phyloP scores from a whole-genome alignment of 2,888 invertebrate genomes.

The Cantharis nigra region DNA sequence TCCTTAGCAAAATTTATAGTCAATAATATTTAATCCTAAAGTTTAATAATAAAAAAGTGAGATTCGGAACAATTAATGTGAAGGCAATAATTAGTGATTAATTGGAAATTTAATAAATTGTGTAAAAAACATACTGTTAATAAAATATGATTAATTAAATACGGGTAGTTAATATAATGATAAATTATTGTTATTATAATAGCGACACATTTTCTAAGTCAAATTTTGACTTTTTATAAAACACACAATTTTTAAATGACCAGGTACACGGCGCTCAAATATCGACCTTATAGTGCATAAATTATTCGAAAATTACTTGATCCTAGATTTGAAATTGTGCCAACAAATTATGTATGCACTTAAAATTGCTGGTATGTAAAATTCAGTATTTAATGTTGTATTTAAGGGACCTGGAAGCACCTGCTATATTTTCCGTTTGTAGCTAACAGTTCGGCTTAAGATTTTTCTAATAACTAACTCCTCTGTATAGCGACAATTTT shows the following conservation, averaged over 20 bases:
- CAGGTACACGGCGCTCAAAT: conserved; percentile 20
- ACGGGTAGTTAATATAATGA: conserved; percentile 19
- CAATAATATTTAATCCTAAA: not conserved
- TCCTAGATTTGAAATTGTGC: conserved; percentile 28
- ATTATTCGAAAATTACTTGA: conserved; percentile 21
- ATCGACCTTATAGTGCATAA: conserved; percentile 26
- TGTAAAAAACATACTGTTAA: conserved; percentile 7
- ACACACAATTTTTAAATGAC: conserved; percentile 7
- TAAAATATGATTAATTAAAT: conserved; percentile 12
- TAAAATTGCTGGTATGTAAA: conserved; percentile 1
- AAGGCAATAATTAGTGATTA: conserved; percentile 26
- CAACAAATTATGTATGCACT: conserved; percentile 15
- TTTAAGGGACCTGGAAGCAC: not conserved
- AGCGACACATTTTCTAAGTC: conserved; percentile 8
- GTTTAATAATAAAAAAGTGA: conserved; percentile 11
- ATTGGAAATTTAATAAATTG: conserved; percentile 8
- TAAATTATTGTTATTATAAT: conserved; percentile 6
- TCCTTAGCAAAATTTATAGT: not conserved
- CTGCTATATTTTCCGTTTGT: not conserved
- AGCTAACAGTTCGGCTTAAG: not conserved
- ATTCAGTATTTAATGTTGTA: conserved; percentile 4
- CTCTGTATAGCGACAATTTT: not conserved
- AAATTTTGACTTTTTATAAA: conserved; percentile 18
- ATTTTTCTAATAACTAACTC: not conserved
- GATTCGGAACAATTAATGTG: conserved; percentile 19